A percentile compares a stretch with the other conserved stretches of the same genome.
These are phyloP conservation scores for Myoxocephalus aenaeus DNA, from an alignment of 2,797 vertebrate genomes.

Conservation along the genomic window DNA sequence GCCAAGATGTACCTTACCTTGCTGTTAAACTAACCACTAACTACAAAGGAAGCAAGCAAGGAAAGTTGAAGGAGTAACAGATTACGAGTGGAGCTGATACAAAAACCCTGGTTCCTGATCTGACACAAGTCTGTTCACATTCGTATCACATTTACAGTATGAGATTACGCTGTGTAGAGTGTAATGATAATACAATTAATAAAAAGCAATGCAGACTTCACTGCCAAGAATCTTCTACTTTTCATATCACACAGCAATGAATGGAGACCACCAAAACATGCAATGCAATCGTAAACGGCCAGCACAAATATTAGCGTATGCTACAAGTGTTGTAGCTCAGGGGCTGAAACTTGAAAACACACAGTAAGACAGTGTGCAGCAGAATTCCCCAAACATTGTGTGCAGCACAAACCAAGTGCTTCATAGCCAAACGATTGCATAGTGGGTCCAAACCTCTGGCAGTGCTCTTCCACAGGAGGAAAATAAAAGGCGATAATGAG, in stretches of 20 bases:
- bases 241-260: not conserved
- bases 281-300: constrained; percentile 2
- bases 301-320: constrained; percentile 11
- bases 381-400: constrained; percentile 12
- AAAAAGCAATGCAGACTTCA: not conserved
- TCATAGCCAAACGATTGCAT: constrained; percentile 7
- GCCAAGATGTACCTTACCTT: too few relatives aligned
- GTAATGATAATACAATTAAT: not conserved
- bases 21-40: too few relatives aligned
- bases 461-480: constrained; percentile 25
- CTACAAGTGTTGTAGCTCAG: constrained; percentile 2
- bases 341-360: constrained; percentile 20
- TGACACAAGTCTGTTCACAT: not conserved
- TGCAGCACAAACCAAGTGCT: constrained; percentile 25
- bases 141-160: not conserved
- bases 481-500: constrained; percentile 59
- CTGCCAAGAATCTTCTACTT: not conserved
- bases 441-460: constrained; percentile 31
- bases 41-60: not conserved
- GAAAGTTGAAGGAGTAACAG: not conserved
- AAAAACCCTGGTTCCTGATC: not conserved
- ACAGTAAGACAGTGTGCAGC: not conserved
- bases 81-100: not conserved
- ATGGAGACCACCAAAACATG: not conserved
- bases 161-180: not conserved